Evolutionary conservation across 2,113 vertebrate species (phyloP).

Genomic region (Vidua macroura): DNA sequence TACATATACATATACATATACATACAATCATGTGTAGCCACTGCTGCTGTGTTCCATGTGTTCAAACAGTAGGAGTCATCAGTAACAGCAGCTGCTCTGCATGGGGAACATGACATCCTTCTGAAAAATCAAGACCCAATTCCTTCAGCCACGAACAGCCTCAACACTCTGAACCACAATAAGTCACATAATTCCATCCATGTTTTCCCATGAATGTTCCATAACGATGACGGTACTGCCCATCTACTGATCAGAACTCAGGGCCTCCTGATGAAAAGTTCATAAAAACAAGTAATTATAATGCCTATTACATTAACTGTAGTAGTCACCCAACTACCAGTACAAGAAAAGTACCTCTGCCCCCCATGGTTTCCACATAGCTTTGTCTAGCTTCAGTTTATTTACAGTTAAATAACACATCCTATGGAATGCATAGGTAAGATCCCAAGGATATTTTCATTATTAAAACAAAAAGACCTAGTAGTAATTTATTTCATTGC

Average conservation of each 20-base stretch:
- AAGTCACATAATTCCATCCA: not conserved
- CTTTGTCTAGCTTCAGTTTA: not conserved
- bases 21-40: not conserved
- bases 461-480: not conserved
- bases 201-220: not conserved
- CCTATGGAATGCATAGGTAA: not conserved
- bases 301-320: not conserved
- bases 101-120: not conserved
- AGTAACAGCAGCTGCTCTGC: not conserved
- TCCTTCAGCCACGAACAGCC: not conserved
- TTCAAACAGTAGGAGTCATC: not conserved
- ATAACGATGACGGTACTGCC: not conserved
- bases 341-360: not conserved
- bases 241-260: not conserved
- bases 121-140: not conserved
- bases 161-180: not conserved
- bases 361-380: not conserved
- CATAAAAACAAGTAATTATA: not conserved
- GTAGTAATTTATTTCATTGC: not conserved
- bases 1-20: not conserved
- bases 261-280: not conserved
- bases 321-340: not conserved
- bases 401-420: not conserved
- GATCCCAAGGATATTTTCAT: not conserved
- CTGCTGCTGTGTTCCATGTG: not conserved